A percentile compares a stretch with the other conserved stretches of the same genome.
These are phyloP conservation scores for Borostomias antarcticus DNA, from an alignment of 2,797 vertebrate species.

Conservation along the genomic window DNA sequence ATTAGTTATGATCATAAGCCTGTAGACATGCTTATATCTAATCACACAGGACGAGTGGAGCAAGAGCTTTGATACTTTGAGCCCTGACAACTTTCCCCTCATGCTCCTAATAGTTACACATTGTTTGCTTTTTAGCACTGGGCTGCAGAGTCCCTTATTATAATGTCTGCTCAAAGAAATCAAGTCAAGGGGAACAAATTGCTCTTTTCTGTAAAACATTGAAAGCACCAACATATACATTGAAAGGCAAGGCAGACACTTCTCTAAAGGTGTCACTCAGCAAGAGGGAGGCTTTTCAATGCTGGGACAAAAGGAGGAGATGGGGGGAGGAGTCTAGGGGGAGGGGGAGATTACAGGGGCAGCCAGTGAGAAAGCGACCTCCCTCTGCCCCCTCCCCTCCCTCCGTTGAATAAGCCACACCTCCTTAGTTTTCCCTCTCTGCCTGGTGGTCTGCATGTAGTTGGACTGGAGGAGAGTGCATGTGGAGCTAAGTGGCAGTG, in stretches of 20 bases:
- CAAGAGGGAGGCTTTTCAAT: slow-evolving; percentile 71
- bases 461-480: slow-evolving; percentile 48
- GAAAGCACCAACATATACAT: slow-evolving; percentile 57
- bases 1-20: background rate
- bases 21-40: background rate
- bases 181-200: slow-evolving; percentile 56
- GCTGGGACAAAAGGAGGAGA: slow-evolving; percentile 68
- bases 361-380: slow-evolving; percentile 65
- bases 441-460: slow-evolving; percentile 60
- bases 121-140: background rate
- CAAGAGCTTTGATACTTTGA: background rate
- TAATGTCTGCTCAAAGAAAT: slow-evolving; percentile 51
- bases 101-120: background rate
- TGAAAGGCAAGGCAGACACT: slow-evolving; percentile 60
- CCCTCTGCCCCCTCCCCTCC: slow-evolving; percentile 32
- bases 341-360: slow-evolving; percentile 63
- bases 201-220: slow-evolving; percentile 51
- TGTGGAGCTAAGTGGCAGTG: slow-evolving; percentile 60
- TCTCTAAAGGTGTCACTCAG: slow-evolving; percentile 70
- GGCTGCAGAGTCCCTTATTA: slow-evolving; percentile 37
- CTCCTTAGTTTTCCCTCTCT: slow-evolving; percentile 71
- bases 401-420: slow-evolving; percentile 71
- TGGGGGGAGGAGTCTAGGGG: slow-evolving; percentile 60
- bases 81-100: background rate
- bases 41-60: background rate